Evolutionary conservation across 2,888 invertebrate species (phyloP), one percentile per base, ranked within the genome.

Genomic region (Dasypolia templi): DNA sequence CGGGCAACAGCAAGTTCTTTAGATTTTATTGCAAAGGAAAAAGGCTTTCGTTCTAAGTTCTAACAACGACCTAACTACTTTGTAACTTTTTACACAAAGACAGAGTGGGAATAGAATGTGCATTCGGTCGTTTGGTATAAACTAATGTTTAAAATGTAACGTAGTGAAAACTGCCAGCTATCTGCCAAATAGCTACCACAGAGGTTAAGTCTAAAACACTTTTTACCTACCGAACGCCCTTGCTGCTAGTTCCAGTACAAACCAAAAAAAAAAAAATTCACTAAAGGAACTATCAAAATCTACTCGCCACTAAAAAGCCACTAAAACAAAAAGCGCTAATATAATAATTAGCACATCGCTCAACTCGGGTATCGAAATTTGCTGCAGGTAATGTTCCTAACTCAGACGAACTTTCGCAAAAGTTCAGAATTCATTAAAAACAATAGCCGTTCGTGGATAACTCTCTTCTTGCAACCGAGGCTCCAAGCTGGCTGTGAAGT

Each of bases 361-460:
- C 70, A 77, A 86, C 73, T 74, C 63, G 64, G 64, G 77, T 89
- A 88, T 88, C 83, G 86, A 83, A 89, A 90, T 91, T 91, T 89
- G 86, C 88, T 87, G 88, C 89, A 91, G 92, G 91, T 91, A 91
- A 90, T 89, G 86, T 89, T 89, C 85, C 75, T 81, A 86, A 86
- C 87, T 86, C 72, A 51, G 77, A 61, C 82, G 77, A 88, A 89
- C 88, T 89, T 86, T 84, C 68, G 74, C 79, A 79, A 88, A 92
- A 89, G 88, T 90, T 90, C 84, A 78, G 87, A 90, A 92, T 93
- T 91, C 90, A 92, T 93, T 93, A 92, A 92, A 91, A 93, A 92
- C 92, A 93, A 92, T 92, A 90, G 91, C 87, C 87, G 82, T 90
- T 89, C 88, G 78, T 77, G 87, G 87, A 88, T 88, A 91, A 89